phyloP scores from a whole-genome alignment of 1,140 invertebrate species.

The Plectrocnemia conspersa region DNA sequence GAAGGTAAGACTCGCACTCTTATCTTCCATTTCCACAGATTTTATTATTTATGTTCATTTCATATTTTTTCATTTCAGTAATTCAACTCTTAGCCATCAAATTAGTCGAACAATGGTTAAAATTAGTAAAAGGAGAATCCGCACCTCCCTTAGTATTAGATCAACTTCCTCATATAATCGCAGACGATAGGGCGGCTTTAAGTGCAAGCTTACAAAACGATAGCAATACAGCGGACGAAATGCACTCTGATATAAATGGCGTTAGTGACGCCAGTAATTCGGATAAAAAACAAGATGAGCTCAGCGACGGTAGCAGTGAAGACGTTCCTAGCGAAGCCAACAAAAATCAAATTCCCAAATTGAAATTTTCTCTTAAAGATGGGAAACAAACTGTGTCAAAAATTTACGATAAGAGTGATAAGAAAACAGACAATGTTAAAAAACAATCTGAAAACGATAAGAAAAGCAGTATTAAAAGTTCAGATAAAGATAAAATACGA shows the following conservation, averaged over 20 bases:
- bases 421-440: constrained; percentile 41
- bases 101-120: constrained; percentile 87
- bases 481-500: constrained; percentile 40
- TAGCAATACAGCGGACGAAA: not conserved
- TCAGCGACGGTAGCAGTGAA: constrained; percentile 1
- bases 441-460: constrained; percentile 41
- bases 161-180: constrained; percentile 42
- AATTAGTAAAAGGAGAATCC: constrained; percentile 70
- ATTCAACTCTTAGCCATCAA: constrained; percentile 68
- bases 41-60: constrained; percentile 20
- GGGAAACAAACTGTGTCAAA: constrained; percentile 68
- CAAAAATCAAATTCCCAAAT: constrained; percentile 40
- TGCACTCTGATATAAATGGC: constrained; percentile 10
- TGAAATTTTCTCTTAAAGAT: constrained; percentile 68
- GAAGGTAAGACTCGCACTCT: no score
- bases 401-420: constrained; percentile 50
- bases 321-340: constrained; percentile 1
- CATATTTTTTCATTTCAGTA: constrained; percentile 53
- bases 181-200: constrained; percentile 18
- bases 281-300: constrained; percentile 8
- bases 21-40: constrained; percentile 32
- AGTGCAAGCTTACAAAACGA: constrained; percentile 13
- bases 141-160: constrained; percentile 40
- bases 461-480: constrained; percentile 8
- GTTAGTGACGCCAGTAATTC: not conserved